Conservation (phyloP, 2,888 invertebrate genomes). For the Diogma glabrata region DNA sequence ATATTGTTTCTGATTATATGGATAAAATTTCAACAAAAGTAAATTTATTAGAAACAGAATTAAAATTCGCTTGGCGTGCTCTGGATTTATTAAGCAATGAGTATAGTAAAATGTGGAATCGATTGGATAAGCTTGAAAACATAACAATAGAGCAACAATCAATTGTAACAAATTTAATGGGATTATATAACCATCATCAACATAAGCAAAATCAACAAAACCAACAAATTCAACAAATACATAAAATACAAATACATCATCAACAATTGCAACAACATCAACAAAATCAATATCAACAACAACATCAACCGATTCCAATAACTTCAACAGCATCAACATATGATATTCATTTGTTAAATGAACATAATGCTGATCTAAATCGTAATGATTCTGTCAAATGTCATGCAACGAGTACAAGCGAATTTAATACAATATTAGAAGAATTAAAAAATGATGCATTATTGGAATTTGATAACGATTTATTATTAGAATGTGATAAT, state of each 20-base stretch:
- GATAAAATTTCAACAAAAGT: constrained; percentile 77
- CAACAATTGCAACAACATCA: constrained; percentile 20
- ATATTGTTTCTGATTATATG: constrained; percentile 83
- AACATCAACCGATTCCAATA: not conserved
- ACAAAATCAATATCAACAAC: not conserved
- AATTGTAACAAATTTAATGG: constrained; percentile 74
- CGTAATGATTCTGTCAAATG: too few species aligned
- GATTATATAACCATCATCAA: constrained; percentile 22
- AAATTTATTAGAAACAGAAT: constrained; percentile 77
- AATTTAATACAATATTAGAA: constrained; percentile 24
- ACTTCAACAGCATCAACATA: not conserved
- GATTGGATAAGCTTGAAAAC: constrained; percentile 77
- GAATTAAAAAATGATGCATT: constrained; percentile 26
- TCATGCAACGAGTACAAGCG: constrained; percentile 20
- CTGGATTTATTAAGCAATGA: constrained; percentile 82
- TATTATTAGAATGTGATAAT: too few species aligned
- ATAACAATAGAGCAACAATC: constrained; percentile 82
- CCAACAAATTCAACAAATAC: constrained; percentile 19
- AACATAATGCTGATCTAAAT: not conserved
- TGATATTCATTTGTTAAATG: not conserved
- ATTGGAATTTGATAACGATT: constrained; percentile 8
- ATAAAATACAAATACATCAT: constrained; percentile 16
- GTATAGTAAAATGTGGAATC: constrained; percentile 89
- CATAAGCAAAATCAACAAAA: constrained; percentile 6
- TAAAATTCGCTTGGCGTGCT: constrained; percentile 87